These are phyloP conservation scores for Aphidius ervi DNA, from an alignment of 1,140 invertebrate species.

Conservation along the genomic window DNA sequence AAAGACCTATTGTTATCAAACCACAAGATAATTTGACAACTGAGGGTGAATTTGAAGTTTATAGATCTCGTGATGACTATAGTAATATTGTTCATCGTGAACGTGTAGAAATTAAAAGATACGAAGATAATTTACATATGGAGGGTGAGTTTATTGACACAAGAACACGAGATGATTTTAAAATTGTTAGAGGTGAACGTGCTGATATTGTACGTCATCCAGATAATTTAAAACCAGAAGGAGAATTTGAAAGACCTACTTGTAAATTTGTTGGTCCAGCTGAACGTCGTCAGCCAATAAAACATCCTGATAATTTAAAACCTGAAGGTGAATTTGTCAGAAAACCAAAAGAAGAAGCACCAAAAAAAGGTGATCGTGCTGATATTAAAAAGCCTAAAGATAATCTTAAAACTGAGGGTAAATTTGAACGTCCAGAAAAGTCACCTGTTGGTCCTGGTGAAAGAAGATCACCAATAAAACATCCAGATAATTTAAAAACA, in stretches of 20 bases:
- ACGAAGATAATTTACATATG: conserved; percentile 56
- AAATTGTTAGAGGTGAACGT: conserved; percentile 57
- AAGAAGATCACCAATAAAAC: conserved; percentile 36
- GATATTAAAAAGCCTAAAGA: conserved; percentile 58
- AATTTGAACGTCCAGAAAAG: conserved; percentile 53
- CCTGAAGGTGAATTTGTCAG: conserved; percentile 60
- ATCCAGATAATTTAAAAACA: conserved; percentile 48
- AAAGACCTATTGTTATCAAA: conserved; percentile 46
- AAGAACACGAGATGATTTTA: conserved; percentile 55
- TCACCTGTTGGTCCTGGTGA: conserved; percentile 38
- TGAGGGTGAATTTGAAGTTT: conserved; percentile 56
- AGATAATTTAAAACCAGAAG: conserved; percentile 66
- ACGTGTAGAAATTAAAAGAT: conserved; percentile 34
- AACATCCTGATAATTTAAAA: conserved; percentile 55
- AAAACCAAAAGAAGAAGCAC: conserved; percentile 42
- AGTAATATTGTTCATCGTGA: conserved; percentile 31
- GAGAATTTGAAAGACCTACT: conserved; percentile 56
- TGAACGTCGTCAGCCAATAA: conserved; percentile 45
- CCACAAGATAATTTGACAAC: conserved; percentile 63
- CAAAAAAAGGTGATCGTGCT: conserved; percentile 33
- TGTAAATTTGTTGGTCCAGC: conserved; percentile 47
- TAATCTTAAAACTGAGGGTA: conserved; percentile 62
- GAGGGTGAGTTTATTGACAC: conserved; percentile 61
- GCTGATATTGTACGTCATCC: conserved; percentile 58
- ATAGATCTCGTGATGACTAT: conserved; percentile 44